Conservation (phyloP, 1,140 invertebrate genomes). For the Halesus radiatus region DNA sequence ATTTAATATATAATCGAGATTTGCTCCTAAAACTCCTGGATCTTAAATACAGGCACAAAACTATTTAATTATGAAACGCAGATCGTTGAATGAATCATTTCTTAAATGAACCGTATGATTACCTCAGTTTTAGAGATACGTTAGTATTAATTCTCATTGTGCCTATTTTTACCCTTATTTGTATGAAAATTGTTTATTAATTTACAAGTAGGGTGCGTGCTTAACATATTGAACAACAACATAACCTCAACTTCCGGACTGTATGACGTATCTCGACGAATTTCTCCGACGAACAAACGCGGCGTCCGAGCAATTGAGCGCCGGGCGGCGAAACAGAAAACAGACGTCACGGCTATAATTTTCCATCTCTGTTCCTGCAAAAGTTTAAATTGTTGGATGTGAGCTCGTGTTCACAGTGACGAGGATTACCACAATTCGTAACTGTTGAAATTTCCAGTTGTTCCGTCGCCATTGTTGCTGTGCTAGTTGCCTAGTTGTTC, state of each 20-base stretch:
- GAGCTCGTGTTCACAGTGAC: conserved; percentile 22
- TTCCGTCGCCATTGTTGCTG: conserved; percentile 4
- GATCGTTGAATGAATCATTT: too few relatives aligned
- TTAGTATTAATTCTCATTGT: too few relatives aligned
- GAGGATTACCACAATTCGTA: conserved; percentile 25
- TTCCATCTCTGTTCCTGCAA: conserved; percentile 16
- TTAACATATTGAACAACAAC: too few relatives aligned
- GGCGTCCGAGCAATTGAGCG: not conserved
- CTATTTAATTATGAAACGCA: too few relatives aligned
- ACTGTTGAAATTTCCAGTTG: conserved; percentile 22
- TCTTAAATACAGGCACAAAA: too few relatives aligned
- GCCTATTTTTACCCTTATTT: too few relatives aligned
- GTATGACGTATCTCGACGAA: conserved; percentile 1
- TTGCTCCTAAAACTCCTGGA: too few relatives aligned
- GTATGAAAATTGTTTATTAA: too few relatives aligned
- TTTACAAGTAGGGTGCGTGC: too few relatives aligned
- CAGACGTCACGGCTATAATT: conserved; percentile 18
- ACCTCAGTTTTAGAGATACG: too few relatives aligned
- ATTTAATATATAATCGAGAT: too few relatives aligned
- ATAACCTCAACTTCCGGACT: not conserved
- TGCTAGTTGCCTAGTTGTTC: not conserved
- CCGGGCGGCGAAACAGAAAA: not conserved
- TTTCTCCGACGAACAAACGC: not conserved
- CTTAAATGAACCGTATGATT: too few relatives aligned
- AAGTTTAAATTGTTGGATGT: conserved; percentile 33